phyloP scores from a whole-genome alignment of 2,113 vertebrate species.

The Cyrtonyx montezumae region DNA sequence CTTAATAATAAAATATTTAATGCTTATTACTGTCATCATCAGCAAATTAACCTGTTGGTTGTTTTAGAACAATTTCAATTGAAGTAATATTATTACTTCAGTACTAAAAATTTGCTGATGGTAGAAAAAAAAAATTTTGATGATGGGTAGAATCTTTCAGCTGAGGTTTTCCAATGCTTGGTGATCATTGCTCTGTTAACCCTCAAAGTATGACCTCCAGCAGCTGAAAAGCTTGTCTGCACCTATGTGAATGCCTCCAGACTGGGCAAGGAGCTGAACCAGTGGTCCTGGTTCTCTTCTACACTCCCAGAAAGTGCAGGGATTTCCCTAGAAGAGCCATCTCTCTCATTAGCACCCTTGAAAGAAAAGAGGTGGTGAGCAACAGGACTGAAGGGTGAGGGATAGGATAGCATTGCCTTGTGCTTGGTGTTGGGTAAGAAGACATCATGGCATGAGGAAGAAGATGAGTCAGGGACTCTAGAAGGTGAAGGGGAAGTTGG shows the following conservation, averaged over 20 bases:
- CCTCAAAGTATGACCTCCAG: background rate
- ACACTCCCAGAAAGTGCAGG: background rate
- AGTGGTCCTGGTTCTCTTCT: background rate
- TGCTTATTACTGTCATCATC: background rate
- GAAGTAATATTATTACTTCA: background rate
- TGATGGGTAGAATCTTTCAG: background rate
- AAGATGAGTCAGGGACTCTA: background rate
- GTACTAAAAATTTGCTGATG: background rate
- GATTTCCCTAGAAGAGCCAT: fast-evolving
- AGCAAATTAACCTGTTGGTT: background rate
- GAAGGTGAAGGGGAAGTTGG: background rate
- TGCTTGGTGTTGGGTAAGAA: background rate
- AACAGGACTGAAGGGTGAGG: background rate
- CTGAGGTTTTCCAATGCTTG: background rate
- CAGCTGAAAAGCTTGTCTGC: background rate
- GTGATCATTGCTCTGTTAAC: background rate
- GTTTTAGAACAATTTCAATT: background rate
- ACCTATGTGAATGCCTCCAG: background rate
- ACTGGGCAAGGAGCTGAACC: background rate
- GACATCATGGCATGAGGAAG: background rate
- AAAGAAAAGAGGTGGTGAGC: background rate
- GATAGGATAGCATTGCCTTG: background rate
- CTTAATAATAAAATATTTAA: constrained; percentile 16
- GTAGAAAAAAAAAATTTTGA: background rate
- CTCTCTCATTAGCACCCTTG: background rate